Evolutionary conservation across 2,797 vertebrate genomes (phyloP).

Genomic region (Poliocrania exsul): DNA sequence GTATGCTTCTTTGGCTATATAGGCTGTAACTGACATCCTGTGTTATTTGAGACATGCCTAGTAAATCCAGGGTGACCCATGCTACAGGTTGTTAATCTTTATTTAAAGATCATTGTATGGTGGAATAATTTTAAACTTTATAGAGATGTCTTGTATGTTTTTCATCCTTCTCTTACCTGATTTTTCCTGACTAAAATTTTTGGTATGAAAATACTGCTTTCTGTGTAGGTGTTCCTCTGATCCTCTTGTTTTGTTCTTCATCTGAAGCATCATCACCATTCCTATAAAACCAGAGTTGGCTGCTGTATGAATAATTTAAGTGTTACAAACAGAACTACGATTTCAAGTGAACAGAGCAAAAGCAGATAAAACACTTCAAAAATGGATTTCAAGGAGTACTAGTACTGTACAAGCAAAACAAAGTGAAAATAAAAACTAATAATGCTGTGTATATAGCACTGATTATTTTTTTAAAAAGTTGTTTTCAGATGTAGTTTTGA

Average conservation of each 20-base stretch:
- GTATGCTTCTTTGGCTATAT: background rate
- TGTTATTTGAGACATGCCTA: background rate
- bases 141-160: background rate
- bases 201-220: background rate
- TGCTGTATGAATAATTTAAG: conserved; percentile 29
- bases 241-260: conserved; percentile 22
- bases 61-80: background rate
- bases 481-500: background rate
- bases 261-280: background rate
- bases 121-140: background rate
- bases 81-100: background rate
- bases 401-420: background rate
- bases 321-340: background rate
- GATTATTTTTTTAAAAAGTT: background rate
- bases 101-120: background rate
- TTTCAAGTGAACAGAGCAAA: conserved; percentile 10
- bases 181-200: background rate
- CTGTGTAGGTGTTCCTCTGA: background rate
- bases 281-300: conserved; percentile 11
- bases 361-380: conserved; percentile 1
- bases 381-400: background rate
- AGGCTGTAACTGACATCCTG: background rate
- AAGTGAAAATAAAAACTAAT: background rate
- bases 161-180: background rate
- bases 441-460: background rate